phyloP scores from a whole-genome alignment of 1,140 invertebrate species.

The Linepithema humile region DNA sequence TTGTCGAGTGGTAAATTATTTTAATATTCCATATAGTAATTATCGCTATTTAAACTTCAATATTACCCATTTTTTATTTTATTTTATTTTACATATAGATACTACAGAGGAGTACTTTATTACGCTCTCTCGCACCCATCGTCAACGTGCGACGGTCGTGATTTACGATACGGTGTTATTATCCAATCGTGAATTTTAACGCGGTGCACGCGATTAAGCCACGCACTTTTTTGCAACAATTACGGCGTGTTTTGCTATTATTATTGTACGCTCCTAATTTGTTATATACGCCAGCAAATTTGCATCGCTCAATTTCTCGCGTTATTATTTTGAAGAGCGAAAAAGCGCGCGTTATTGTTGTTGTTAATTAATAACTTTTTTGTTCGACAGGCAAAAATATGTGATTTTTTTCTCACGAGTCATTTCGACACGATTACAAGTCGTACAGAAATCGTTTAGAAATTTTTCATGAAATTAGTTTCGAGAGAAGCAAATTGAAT shows the following conservation, averaged over 20 bases:
- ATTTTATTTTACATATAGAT: background rate
- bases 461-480: background rate
- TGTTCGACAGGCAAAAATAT: background rate
- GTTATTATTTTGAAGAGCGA: background rate
- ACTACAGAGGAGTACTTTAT: constrained; percentile 19
- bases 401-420: background rate
- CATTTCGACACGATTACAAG: background rate
- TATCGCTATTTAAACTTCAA: background rate
- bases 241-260: background rate
- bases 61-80: background rate
- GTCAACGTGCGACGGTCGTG: constrained; percentile 24
- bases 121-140: constrained; percentile 11
- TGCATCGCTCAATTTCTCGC: background rate
- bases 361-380: background rate
- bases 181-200: constrained; percentile 48
- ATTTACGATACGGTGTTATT: constrained; percentile 46
- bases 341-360: background rate
- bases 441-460: background rate
- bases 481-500: no score
- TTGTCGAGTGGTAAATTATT: constrained; percentile 5
- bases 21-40: background rate
- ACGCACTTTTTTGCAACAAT: constrained; percentile 1
- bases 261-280: constrained; percentile 16
- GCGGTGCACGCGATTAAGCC: constrained; percentile 16
- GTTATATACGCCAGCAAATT: constrained; percentile 17